These are phyloP conservation scores for Acanthiza pusilla DNA, from an alignment of 2,797 vertebrate species.

Conservation along the genomic window DNA sequence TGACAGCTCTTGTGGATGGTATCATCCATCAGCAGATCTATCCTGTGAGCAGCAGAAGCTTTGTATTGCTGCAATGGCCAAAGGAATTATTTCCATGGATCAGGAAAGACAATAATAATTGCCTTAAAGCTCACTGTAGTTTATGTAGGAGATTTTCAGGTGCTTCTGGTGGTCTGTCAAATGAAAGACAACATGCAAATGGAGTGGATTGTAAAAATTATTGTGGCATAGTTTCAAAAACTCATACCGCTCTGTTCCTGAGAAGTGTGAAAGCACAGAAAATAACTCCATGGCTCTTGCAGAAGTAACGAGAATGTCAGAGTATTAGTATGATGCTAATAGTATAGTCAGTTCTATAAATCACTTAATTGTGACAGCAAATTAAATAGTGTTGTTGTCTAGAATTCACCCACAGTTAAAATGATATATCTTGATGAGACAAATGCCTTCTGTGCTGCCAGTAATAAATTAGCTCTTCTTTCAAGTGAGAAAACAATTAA, in stretches of 20 bases:
- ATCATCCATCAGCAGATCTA: slow-evolving; percentile 48
- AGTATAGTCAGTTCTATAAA: slow-evolving; percentile 35
- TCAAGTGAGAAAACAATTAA: slow-evolving; percentile 65
- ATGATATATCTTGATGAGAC: slow-evolving; percentile 46
- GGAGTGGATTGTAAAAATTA: background rate
- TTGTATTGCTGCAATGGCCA: background rate
- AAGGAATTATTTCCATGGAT: slow-evolving; percentile 30
- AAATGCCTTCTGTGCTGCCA: slow-evolving; percentile 13
- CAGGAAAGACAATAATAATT: slow-evolving; percentile 32
- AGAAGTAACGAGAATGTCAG: background rate
- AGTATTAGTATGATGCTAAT: background rate
- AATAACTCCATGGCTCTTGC: background rate
- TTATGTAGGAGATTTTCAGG: background rate
- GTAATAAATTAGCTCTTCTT: slow-evolving; percentile 61
- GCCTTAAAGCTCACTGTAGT: background rate
- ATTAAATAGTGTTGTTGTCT: slow-evolving; percentile 39
- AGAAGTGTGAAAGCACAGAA: background rate
- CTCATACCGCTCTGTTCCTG: background rate
- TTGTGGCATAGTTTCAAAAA: background rate
- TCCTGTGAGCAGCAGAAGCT: slow-evolving; percentile 24
- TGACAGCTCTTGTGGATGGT: slow-evolving; percentile 14
- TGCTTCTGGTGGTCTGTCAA: background rate
- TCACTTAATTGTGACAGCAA: slow-evolving; percentile 54
- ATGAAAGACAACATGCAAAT: background rate
- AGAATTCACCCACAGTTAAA: slow-evolving; percentile 34